Percentiles rank a stretch among this genome's conserved stretches.
These are phyloP conservation scores for Rhagonycha lutea DNA, from an alignment of 2,888 invertebrate genomes.

Conservation along the genomic window DNA sequence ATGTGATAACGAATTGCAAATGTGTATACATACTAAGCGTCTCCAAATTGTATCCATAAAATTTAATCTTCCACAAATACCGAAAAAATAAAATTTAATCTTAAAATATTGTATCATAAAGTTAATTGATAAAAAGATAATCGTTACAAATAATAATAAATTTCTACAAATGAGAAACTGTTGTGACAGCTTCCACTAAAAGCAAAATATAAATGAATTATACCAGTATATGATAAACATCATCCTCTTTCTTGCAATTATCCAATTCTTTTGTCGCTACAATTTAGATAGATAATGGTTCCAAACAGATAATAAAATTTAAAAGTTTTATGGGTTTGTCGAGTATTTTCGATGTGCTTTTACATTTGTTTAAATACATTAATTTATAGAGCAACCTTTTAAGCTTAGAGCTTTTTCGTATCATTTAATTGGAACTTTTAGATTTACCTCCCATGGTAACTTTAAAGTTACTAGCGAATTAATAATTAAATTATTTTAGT, in stretches of 20 bases:
- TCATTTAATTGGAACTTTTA: not conserved
- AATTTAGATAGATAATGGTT: not conserved
- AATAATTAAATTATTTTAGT: not conserved
- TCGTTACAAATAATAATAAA: not conserved
- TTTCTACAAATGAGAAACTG: not conserved
- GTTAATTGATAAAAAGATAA: not conserved
- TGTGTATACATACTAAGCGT: not conserved
- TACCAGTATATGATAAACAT: not conserved
- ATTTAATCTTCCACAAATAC: not conserved
- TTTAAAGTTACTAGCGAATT: not conserved
- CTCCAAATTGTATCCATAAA: not conserved
- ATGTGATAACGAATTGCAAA: not conserved
- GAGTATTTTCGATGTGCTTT: not conserved
- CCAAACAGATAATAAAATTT: not conserved
- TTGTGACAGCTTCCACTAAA: not conserved
- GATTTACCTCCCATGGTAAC: not conserved
- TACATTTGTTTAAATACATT: not conserved
- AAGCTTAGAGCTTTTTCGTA: not conserved
- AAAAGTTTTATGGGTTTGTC: not conserved
- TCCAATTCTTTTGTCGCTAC: slow-evolving; percentile 1
- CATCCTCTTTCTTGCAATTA: not conserved
- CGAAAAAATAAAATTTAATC: not conserved
- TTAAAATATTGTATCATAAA: not conserved
- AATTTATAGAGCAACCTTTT: not conserved
- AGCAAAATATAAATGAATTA: not conserved